Conservation (phyloP, 2,113 vertebrate genomes). For the Phyllopteryx taeniolatus region DNA sequence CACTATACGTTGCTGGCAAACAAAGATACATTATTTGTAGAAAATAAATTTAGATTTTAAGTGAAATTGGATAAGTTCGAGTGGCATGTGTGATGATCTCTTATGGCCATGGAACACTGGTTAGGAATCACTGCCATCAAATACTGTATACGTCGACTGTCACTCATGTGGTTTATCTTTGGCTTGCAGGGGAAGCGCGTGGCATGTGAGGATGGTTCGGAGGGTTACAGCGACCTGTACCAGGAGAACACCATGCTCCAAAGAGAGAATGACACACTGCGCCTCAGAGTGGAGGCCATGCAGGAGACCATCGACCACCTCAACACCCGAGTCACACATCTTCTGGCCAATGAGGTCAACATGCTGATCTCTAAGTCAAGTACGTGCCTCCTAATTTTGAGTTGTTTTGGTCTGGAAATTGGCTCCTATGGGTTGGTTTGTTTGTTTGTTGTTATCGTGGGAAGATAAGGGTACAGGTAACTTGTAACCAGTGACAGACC, state of each 20-base stretch:
- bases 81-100: too few species aligned
- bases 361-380: conserved; percentile 88
- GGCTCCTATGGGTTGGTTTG: too few species aligned
- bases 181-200: conserved; percentile 86
- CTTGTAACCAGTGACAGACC: too few species aligned
- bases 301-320: conserved; percentile 96
- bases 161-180: not conserved
- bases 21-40: too few species aligned
- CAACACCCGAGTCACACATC: conserved; percentile 86
- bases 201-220: conserved; percentile 81
- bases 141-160: not conserved
- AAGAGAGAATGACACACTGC: conserved; percentile 84
- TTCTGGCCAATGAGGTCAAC: conserved; percentile 90
- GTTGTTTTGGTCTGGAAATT: not conserved
- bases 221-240: conserved; percentile 89
- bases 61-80: too few species aligned
- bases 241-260: conserved; percentile 91
- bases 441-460: too few species aligned
- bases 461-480: too few species aligned
- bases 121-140: too few species aligned
- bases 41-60: too few species aligned
- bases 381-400: conserved; percentile 42
- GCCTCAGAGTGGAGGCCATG: conserved; percentile 94
- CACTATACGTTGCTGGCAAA: too few species aligned
- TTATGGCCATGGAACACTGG: too few species aligned